Base-by-base conservation (phyloP, 2,888 invertebrate species). In the Erpobdella octoculata region DNA sequence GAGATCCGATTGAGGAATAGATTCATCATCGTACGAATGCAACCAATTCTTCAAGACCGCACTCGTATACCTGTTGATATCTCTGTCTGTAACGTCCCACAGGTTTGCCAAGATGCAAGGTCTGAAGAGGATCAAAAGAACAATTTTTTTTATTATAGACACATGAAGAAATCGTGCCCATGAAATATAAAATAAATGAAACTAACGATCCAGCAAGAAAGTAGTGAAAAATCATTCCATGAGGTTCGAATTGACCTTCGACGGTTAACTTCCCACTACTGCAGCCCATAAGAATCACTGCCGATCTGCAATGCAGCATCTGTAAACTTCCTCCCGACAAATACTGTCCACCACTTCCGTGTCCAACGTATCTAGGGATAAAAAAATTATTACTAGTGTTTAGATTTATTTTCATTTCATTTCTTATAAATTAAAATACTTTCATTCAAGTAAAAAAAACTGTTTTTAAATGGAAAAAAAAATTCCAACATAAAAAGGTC, bases 81-180 rank as follows among this genome's bases (percentile, higher is more conserved):
- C 85, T 53, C 80, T 80, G 77, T 90, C 90, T 0, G 90, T 91
- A 71, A 91, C 89, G 80, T 89, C 88, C 90, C 90, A 91, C 71
- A 91, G 85, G 86, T 89, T 89, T 25, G 89, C 90, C n/a, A 91
- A 83, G 61, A 90, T 86, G 79, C 87, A 86, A 0, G 90, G 90
- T 78, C 90, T n/a, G n/a, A n/a, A n/a, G n/a, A n/a, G n/a, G n/a
- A n/a, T n/a, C n/a, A n/a, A n/a, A n/a, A n/a, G n/a, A n/a, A n/a
- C n/a, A n/a, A n/a, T n/a, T n/a, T n/a, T n/a, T n/a, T n/a, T n/a
- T n/a, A n/a, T n/a, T n/a, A n/a, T n/a, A n/a, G n/a, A n/a, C n/a
- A n/a, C n/a, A n/a, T n/a, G n/a, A n/a, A n/a, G n/a, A n/a, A n/a
- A n/a, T n/a, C n/a, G n/a, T n/a, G n/a, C n/a, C n/a, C n/a, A n/a